These are phyloP conservation scores for Xenopus borealis DNA, from an alignment of 2,113 vertebrate genomes.

Conservation along the genomic window DNA sequence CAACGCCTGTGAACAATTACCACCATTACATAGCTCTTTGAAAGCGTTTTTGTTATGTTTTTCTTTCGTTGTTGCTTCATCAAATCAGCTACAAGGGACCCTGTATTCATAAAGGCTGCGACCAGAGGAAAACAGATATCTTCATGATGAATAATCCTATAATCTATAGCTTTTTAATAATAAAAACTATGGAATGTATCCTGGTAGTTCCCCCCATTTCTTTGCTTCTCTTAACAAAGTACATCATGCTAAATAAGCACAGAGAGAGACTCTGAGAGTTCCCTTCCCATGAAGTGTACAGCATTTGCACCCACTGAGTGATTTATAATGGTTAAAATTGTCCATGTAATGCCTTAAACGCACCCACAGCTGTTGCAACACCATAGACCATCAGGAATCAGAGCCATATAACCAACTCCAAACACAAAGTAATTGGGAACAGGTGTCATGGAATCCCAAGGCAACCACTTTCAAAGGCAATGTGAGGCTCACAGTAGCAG, in stretches of 20 bases:
- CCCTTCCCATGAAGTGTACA: background rate
- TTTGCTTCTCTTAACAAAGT: too few species aligned
- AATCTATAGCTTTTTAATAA: too few species aligned
- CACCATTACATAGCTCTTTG: too few species aligned
- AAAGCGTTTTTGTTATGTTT: too few species aligned
- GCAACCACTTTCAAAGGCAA: background rate
- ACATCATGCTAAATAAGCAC: background rate
- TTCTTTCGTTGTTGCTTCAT: too few species aligned
- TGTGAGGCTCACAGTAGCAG: background rate
- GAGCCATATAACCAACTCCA: background rate
- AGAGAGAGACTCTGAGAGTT: background rate
- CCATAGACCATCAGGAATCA: conserved; percentile 28
- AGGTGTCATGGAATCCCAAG: conserved; percentile 7
- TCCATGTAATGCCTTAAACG: background rate
- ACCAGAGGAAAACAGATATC: too few species aligned
- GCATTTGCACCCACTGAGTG: background rate
- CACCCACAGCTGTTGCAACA: conserved; percentile 19
- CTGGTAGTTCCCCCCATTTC: too few species aligned
- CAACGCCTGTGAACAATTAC: too few species aligned
- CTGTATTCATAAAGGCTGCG: too few species aligned
- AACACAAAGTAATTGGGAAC: conserved; percentile 17
- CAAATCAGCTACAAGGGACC: too few species aligned
- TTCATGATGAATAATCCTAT: too few species aligned
- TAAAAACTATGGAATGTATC: too few species aligned
- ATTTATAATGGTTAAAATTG: conserved; percentile 13